phyloP scores from a whole-genome alignment of 2,888 invertebrate genomes.

The Brachypterus glaber region DNA sequence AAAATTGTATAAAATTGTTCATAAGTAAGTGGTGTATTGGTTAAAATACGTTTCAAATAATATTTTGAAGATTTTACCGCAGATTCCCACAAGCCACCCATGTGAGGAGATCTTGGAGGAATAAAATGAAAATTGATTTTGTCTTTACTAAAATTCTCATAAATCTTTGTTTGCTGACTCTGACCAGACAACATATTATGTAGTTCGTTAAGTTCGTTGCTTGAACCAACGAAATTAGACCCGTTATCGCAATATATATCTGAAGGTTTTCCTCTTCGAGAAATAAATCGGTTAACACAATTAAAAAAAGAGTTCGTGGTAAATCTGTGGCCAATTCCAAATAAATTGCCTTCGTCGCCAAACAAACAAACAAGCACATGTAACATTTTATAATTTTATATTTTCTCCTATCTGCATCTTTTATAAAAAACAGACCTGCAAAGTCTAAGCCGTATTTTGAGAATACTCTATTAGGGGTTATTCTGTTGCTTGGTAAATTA shows the following conservation, averaged over 20 bases:
- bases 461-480: slow-evolving; percentile 1
- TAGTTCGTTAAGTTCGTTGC: slow-evolving; percentile 6
- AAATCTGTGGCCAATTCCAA: slow-evolving; percentile 9
- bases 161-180: slow-evolving; percentile 2
- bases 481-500: slow-evolving; percentile 4
- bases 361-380: slow-evolving; percentile 8
- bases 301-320: slow-evolving; percentile 13
- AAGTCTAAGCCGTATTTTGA: slow-evolving; percentile 1
- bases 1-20: slow-evolving; percentile 9
- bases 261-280: slow-evolving; percentile 7
- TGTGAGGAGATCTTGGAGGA: slow-evolving; percentile 5
- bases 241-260: slow-evolving; percentile 12
- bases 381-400: slow-evolving; percentile 5
- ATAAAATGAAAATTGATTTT: slow-evolving; percentile 7
- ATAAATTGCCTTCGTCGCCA: slow-evolving; percentile 12
- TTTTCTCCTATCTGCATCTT: slow-evolving; percentile 4
- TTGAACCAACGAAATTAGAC: slow-evolving; percentile 9
- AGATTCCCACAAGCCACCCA: slow-evolving; percentile 10
- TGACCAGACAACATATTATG: neutral
- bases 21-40: slow-evolving; percentile 7
- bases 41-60: slow-evolving; percentile 6
- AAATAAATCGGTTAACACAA: slow-evolving; percentile 11
- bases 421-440: slow-evolving; percentile 7
- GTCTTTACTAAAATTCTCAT: slow-evolving; percentile 1
- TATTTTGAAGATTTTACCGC: slow-evolving; percentile 8